These are phyloP conservation scores for Chymomyza fuscimana DNA, from an alignment of 2,888 invertebrate genomes.

Conservation along the genomic window DNA sequence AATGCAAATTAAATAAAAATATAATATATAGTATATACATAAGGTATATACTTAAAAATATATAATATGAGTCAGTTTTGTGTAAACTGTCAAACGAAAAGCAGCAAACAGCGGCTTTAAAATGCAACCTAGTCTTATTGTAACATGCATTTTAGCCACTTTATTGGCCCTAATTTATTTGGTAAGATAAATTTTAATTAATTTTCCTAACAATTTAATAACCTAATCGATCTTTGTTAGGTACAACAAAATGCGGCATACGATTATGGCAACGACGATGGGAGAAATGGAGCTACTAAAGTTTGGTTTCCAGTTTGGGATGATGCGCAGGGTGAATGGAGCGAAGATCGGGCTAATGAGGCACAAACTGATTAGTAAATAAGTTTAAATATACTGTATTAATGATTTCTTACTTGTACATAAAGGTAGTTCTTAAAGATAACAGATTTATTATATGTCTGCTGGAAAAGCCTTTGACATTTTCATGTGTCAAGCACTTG, in stretches of 20 bases:
- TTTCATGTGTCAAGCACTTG: conserved; percentile 20
- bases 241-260: conserved; percentile 30
- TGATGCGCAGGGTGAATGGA: conserved; percentile 60
- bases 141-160: background rate
- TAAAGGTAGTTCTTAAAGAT: background rate
- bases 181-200: background rate
- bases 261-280: conserved; percentile 21
- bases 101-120: background rate
- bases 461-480: background rate
- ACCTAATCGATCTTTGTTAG: conserved; percentile 24
- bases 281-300: conserved; percentile 27
- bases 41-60: conserved; percentile 11
- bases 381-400: background rate
- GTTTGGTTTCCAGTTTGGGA: conserved; percentile 62
- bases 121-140: background rate
- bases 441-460: background rate
- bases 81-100: conserved; percentile 28
- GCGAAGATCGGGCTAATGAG: background rate
- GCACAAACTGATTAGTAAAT: background rate
- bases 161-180: background rate
- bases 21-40: conserved; percentile 11
- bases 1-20: conserved; percentile 32
- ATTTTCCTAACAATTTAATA: background rate
- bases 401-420: no score
- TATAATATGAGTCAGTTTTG: conserved; percentile 21